Conservation (phyloP, 2,888 invertebrate species). For the Megastigmus dorsalis region DNA sequence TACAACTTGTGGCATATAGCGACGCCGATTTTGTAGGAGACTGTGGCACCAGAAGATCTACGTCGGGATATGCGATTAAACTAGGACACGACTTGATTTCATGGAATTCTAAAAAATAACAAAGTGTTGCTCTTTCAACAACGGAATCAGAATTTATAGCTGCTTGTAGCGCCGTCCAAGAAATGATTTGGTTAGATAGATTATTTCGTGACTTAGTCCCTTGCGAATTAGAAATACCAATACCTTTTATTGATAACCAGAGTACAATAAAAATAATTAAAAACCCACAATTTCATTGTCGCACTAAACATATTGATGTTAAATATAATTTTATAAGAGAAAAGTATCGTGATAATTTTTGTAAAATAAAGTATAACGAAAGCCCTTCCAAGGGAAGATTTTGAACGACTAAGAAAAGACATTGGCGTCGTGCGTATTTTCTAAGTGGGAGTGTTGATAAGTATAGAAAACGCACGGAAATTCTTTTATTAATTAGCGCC, state of each 20-base stretch:
- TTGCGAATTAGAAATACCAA: background rate
- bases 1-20: background rate
- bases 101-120: too few species aligned
- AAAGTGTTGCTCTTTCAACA: too few species aligned
- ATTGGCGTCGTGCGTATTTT: background rate
- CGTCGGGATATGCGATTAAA: background rate
- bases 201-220: background rate
- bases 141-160: conserved; percentile 1
- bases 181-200: background rate
- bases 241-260: background rate
- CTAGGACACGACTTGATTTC: background rate
- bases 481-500: too few species aligned
- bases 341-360: background rate
- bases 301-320: background rate
- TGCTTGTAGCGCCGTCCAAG: conserved; percentile 1
- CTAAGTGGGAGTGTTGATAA: conserved; percentile 7
- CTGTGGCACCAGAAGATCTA: background rate
- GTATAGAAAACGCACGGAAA: background rate
- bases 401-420: background rate
- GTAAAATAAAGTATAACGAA: background rate
- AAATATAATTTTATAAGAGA: background rate
- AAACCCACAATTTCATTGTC: too few species aligned
- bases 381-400: background rate
- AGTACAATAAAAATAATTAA: background rate
- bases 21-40: background rate